A percentile compares a stretch with the other conserved stretches of the same genome.
Conservation (phyloP, 2,888 invertebrate species). For the Eilema caniola region DNA sequence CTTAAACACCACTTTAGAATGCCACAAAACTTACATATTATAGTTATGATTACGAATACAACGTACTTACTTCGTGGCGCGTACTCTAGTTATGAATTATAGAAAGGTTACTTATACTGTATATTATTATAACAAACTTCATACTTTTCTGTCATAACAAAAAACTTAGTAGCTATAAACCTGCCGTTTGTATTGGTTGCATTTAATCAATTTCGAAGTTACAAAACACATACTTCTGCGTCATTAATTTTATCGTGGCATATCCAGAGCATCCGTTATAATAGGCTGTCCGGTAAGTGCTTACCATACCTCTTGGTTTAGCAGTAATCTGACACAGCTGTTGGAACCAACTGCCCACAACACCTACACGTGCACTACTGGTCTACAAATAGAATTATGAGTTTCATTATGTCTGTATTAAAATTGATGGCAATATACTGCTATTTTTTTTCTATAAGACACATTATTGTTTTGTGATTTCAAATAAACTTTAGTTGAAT, state of each 20-base stretch:
- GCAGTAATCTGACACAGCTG: background rate
- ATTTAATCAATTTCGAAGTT: too few relatives aligned
- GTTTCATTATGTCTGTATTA: background rate
- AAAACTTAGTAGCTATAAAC: too few relatives aligned
- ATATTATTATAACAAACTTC: too few relatives aligned
- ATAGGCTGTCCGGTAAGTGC: background rate
- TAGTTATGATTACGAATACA: too few relatives aligned
- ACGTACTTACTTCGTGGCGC: too few relatives aligned
- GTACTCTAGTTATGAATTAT: too few relatives aligned
- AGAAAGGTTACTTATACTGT: too few relatives aligned
- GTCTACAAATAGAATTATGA: background rate
- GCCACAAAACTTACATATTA: too few relatives aligned
- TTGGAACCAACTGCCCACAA: background rate
- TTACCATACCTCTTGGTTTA: background rate
- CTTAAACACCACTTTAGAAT: too few relatives aligned
- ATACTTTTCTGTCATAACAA: too few relatives aligned
- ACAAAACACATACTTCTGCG: background rate
- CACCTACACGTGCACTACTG: background rate
- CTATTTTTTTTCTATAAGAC: slow-evolving; percentile 94
- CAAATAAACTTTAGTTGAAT: slow-evolving; percentile 58
- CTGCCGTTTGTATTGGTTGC: too few relatives aligned
- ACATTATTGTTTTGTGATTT: slow-evolving; percentile 87
- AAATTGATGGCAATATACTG: too few relatives aligned
- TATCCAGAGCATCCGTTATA: background rate
- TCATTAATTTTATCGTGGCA: background rate